Base-by-base conservation (phyloP, 2,113 vertebrate species). In the Sturnira hondurensis region DNA sequence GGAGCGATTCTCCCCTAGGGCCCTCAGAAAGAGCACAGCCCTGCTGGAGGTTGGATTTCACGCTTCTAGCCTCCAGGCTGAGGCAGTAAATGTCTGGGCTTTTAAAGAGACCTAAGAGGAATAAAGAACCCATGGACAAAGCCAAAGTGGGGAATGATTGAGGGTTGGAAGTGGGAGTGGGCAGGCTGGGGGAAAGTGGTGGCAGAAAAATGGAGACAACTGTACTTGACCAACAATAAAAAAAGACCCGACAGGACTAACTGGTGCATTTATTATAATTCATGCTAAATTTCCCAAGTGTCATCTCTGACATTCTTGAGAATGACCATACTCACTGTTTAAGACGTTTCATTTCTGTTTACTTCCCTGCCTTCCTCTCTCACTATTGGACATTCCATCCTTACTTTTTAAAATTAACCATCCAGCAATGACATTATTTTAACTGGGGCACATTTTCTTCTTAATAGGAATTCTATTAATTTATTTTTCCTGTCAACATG, bases 301-400 rank as follows among this genome's bases (percentile, higher is more conserved):
- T 76, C 73, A 89, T 26, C 85, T 95, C 24, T 45, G 17, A 84
- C n/a, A 76, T 86, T 81, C 50, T 92, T 74, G 58, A 52, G 38
- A 63, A 68, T 85, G 67, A 70, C 26, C 63, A 26, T 14, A 20
- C n/a, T 87, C 24, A 73, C 20, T 81, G 36, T 43, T 61, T 41
- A 87, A 68, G 41, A 70, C 43, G 43, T 89, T 85, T 93, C 36
- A 80, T 84, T 85, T 95, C 43, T 81, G 4, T 26, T 96, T 83
- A 93, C 16, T 84, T 52, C 5, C 15, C 9, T 56, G 2, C 6
- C n/a, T 74, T 78, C 31, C 47, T 82, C 47, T 81, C 4, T 19
- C 15, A 89, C 43, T 88, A 73, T 31, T 88, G 36, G 26, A 70
- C 85, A 93, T 70, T 82, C 4, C 7, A 86, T 9, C 13, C 0